Evolutionary conservation across 2,113 vertebrate genomes (phyloP).

Genomic region (Lagenorhynchus albirostris): DNA sequence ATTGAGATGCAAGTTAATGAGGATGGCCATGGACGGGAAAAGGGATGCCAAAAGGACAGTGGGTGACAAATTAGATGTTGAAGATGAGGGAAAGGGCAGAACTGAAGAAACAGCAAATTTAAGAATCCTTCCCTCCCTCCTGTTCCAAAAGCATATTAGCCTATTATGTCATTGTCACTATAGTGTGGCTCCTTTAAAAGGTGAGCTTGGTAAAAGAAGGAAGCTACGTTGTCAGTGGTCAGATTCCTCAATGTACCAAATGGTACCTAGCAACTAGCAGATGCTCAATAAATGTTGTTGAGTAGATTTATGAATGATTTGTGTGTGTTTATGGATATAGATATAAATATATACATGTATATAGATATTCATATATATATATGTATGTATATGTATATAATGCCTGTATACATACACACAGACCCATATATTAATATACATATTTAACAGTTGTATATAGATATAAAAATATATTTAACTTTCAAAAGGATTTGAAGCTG

Average conservation of each 20-base stretch:
- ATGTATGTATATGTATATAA: background rate
- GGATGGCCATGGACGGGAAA: rapidly evolving
- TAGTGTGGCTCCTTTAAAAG: background rate
- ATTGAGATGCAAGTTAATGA: rapidly evolving
- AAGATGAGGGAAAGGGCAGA: background rate
- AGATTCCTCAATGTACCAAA: background rate
- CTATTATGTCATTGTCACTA: rapidly evolving
- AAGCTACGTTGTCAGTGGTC: background rate
- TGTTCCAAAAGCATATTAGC: background rate
- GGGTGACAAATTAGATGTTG: background rate
- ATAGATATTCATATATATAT: background rate
- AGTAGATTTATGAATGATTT: background rate
- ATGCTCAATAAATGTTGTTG: background rate
- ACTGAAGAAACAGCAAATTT: background rate
- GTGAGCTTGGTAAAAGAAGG: background rate
- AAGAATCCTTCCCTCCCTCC: background rate
- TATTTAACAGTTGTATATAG: background rate
- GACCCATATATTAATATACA: background rate
- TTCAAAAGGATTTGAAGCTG: background rate
- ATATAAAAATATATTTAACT: background rate
- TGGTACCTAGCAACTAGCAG: background rate
- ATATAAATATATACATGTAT: too few relatives aligned
- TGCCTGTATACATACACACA: background rate
- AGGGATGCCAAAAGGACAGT: too few relatives aligned
- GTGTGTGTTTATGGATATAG: background rate